Conservation (phyloP, 2,113 vertebrate species). For the Okapia johnstoni region DNA sequence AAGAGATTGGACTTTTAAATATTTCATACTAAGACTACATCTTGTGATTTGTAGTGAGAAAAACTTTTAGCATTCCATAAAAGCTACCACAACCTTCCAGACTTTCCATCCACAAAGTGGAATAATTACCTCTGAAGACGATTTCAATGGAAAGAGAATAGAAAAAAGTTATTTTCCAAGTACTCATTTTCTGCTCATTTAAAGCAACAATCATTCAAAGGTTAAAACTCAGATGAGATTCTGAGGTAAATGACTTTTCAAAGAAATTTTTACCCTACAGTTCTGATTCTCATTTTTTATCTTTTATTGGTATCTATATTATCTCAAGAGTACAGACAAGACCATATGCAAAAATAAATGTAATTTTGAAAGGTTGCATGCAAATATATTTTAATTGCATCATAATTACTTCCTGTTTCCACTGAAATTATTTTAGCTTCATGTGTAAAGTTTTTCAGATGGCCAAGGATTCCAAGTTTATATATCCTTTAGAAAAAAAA, state of each 20-base stretch:
- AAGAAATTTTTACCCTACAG: background rate
- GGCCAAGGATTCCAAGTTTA: background rate
- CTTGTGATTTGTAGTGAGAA: background rate
- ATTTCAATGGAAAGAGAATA: background rate
- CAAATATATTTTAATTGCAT: background rate
- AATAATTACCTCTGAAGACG: background rate
- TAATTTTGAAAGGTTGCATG: background rate
- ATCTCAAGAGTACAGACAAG: background rate
- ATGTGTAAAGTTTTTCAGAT: background rate
- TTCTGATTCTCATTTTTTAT: background rate
- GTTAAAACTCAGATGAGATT: background rate
- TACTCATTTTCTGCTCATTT: background rate
- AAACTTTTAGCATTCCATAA: background rate
- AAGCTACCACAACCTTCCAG: background rate
- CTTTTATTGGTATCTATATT: background rate
- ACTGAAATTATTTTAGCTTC: constrained; percentile 3
- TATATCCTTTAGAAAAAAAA: background rate
- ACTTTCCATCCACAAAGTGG: background rate
- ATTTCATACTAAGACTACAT: background rate
- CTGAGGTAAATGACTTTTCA: background rate
- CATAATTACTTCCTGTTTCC: background rate
- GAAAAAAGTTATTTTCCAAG: background rate
- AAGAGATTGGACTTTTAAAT: background rate
- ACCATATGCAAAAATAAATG: background rate
- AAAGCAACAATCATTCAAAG: background rate